These are phyloP conservation scores for Trypoxylus dichotomus DNA, from an alignment of 1,140 invertebrate species.

Conservation along the genomic window DNA sequence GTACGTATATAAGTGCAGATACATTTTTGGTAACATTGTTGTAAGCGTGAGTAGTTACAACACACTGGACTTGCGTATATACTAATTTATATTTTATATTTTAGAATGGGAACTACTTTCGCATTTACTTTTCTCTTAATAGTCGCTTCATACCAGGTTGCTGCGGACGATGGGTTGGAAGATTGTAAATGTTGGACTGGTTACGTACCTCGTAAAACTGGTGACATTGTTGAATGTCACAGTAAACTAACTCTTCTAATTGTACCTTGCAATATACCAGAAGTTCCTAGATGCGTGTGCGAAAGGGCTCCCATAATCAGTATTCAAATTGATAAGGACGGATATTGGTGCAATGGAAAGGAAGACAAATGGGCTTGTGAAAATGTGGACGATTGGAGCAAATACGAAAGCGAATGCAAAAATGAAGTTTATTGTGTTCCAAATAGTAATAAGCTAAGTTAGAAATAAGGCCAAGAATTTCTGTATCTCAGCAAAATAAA, in stretches of 20 bases:
- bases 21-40: too few relatives aligned
- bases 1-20: too few relatives aligned
- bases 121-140: neutral
- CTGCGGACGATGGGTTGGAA: neutral
- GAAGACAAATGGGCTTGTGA: neutral
- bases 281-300: neutral
- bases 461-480: too few relatives aligned
- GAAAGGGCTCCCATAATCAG: neutral
- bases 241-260: neutral
- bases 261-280: neutral
- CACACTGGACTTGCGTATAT: too few relatives aligned
- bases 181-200: neutral
- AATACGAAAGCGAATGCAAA: constrained; percentile 1
- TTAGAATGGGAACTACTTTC: neutral
- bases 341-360: neutral
- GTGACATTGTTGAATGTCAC: neutral
- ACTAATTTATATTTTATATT: too few relatives aligned
- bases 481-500: too few relatives aligned
- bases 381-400: neutral
- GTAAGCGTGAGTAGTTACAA: too few relatives aligned
- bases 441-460: constrained; percentile 3
- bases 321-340: neutral
- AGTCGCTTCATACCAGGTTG: neutral
- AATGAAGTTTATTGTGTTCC: neutral
- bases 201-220: neutral